These are phyloP conservation scores for Struthidea cinerea DNA, from an alignment of 2,113 vertebrate species.

Conservation along the genomic window DNA sequence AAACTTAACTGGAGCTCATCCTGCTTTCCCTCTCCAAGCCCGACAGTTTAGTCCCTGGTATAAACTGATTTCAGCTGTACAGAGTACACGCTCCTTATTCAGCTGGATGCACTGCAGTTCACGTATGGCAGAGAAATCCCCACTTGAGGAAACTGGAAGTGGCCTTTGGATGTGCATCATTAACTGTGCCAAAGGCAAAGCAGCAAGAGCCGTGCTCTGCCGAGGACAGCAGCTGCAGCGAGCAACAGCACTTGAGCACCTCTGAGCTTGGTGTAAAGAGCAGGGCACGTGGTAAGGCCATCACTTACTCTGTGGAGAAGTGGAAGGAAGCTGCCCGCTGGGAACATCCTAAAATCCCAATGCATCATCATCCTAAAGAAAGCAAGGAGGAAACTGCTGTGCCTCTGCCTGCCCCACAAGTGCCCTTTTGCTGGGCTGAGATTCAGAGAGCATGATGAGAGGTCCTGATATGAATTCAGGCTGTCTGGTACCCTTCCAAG, in stretches of 20 bases:
- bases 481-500: not conserved
- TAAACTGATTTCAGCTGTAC: not conserved
- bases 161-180: not conserved
- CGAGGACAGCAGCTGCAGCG: not conserved
- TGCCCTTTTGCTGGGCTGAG: not conserved
- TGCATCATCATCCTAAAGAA: not conserved
- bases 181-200: not conserved
- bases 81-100: not conserved
- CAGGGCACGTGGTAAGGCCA: not conserved
- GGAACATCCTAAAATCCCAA: not conserved
- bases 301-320: not conserved
- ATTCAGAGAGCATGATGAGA: fast-evolving
- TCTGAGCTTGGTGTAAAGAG: not conserved
- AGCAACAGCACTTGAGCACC: fast-evolving
- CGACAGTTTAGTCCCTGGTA: not conserved
- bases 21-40: not conserved
- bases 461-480: not conserved
- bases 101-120: not conserved
- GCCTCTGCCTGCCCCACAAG: not conserved
- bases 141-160: not conserved
- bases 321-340: not conserved
- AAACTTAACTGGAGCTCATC: not conserved
- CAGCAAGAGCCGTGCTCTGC: not conserved
- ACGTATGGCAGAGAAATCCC: not conserved
- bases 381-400: not conserved